Evolutionary conservation across 2,888 invertebrate species (phyloP), one percentile per base, ranked within the genome.

Genomic region (Seira sanloemensis): DNA sequence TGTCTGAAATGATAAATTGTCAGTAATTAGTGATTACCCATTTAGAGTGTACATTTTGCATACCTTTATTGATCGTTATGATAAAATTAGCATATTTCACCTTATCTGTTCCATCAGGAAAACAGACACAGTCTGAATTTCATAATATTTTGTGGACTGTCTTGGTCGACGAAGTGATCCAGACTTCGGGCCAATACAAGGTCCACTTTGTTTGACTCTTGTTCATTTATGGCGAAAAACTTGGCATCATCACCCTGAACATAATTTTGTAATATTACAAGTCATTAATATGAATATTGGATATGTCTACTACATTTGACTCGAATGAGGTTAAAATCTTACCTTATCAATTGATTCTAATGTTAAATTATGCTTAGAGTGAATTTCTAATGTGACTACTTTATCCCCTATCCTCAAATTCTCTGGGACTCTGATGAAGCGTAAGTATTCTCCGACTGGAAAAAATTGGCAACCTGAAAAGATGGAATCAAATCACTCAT

Each of bases 341-440:
- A 93, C 93, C 89, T 93, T 93, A 90, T 95, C 95, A 19, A 95
- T 94, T 0, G 95, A 93, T 90, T 95, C 94, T 46, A 96, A 92
- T 85, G 93, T 93, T 72, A 96, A 92, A 90, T 94, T 95, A 87
- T 94, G 93, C 91, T 96, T 94, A 4, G 97, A 96, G 92, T 95
- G 95, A n/a, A 96, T 96, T 92, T 96, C 95, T 4, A 97, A 93
- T 86, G 93, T 93, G 25, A 97, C 92, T 12, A 97, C 94, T 91
- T 96, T 96, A 76, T 94, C 94, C 12, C 96, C 96, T 0, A 96
- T 94, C 82, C 92, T 92, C 4, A 96, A 92, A 91, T 96, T 95
- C 91, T 97, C 97, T 4, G 96, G 96, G 87, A 97, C 94, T 88
- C 97, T 93, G 83, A 97, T 96, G 90, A 97, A 97, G 90, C 96